These are phyloP conservation scores for Drosophila ironensis DNA, from an alignment of 1,140 invertebrate genomes.

Conservation along the genomic window DNA sequence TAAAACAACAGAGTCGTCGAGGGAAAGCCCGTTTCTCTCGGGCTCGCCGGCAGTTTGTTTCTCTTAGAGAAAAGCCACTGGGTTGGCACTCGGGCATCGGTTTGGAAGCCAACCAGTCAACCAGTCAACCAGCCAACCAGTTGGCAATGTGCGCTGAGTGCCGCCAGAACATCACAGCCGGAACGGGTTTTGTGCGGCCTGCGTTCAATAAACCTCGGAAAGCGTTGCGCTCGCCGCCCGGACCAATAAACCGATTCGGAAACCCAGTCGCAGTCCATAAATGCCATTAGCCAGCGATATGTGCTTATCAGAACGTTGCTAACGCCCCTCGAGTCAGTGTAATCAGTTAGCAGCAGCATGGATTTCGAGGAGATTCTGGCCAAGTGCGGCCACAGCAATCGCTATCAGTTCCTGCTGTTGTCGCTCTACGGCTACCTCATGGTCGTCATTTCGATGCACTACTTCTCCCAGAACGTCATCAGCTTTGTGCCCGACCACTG, in stretches of 20 bases:
- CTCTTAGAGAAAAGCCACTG: background rate
- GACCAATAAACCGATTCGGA: slow-evolving; percentile 30
- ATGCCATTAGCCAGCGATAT: slow-evolving; percentile 19
- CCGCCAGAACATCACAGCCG: slow-evolving; percentile 28
- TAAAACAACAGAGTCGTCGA: slow-evolving; percentile 7
- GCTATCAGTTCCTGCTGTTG: slow-evolving; percentile 85
- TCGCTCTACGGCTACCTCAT: slow-evolving; percentile 58
- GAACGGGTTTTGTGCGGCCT: slow-evolving; percentile 53
- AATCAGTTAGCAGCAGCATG: slow-evolving; percentile 41
- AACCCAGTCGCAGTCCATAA: slow-evolving; percentile 8
- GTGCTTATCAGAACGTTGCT: slow-evolving; percentile 30
- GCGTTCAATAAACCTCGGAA: slow-evolving; percentile 25
- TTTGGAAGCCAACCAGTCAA: too few relatives aligned
- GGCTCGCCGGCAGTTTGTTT: background rate
- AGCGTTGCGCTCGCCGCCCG: background rate
- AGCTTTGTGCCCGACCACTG: slow-evolving; percentile 82
- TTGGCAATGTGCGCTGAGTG: slow-evolving; percentile 41
- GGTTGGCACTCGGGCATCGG: background rate
- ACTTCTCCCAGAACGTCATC: slow-evolving; percentile 84
- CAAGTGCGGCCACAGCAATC: slow-evolving; percentile 84
- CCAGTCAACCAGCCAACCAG: slow-evolving; percentile 50
- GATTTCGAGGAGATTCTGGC: slow-evolving; percentile 84
- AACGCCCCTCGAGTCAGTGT: background rate
- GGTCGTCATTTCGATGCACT: slow-evolving; percentile 83
- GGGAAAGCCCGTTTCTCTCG: slow-evolving; percentile 6